phyloP scores from a whole-genome alignment of 2,113 vertebrate species.

The Gnathonemus echidnorhynchus region DNA sequence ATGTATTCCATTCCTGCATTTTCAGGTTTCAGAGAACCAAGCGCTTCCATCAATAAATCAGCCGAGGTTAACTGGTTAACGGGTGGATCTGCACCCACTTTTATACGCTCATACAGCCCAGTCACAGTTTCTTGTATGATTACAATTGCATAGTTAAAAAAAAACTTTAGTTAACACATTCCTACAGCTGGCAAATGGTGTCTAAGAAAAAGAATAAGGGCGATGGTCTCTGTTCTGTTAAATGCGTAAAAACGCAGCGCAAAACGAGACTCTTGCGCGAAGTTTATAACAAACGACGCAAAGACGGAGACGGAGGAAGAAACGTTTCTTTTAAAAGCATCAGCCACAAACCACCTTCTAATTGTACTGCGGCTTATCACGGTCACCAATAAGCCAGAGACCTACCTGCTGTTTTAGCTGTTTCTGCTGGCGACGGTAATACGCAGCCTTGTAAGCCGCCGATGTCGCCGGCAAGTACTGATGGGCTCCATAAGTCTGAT shows the following conservation, averaged over 20 bases:
- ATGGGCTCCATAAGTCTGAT: conserved; percentile 79
- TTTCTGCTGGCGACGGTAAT: conserved; percentile 65
- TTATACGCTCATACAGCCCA: not conserved
- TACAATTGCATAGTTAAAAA: not conserved
- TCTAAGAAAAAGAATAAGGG: not conserved
- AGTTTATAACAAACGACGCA: not conserved
- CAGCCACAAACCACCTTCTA: not conserved
- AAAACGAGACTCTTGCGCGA: not conserved
- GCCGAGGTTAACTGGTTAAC: not conserved
- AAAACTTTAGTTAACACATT: not conserved
- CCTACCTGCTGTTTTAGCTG: conserved; percentile 75
- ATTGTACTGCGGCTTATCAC: not conserved
- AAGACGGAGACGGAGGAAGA: not conserved
- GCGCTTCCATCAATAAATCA: not conserved
- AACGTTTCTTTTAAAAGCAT: not conserved
- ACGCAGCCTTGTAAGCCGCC: conserved; percentile 64
- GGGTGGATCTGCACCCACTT: not conserved
- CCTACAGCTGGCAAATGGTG: not conserved
- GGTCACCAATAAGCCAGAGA: not conserved
- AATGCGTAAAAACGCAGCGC: conserved; percentile 1
- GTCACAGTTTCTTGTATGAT: not conserved
- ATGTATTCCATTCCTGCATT: not conserved
- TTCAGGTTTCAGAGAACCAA: not conserved
- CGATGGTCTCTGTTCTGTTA: not conserved
- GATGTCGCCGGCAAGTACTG: conserved; percentile 63